Evolutionary conservation across 2,797 vertebrate species (phyloP), one percentile per base, ranked within the genome.

Genomic region (Oryzias sinensis): DNA sequence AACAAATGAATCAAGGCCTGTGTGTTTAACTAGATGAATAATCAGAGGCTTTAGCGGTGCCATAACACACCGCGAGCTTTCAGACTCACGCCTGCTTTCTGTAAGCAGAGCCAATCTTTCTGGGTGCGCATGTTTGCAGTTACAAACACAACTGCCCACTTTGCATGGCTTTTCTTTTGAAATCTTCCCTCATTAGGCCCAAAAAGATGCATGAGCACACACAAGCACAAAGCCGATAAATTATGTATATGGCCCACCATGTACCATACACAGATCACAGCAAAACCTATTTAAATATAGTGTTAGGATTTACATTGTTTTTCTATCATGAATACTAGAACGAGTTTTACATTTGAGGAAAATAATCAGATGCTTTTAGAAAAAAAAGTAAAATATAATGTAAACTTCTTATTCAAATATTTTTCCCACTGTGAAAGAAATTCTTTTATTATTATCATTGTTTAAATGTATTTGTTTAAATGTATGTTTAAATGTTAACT

Each of bases 181-280:
- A 33, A 33, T 33, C 33, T 33, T 9, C 46, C 8, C 14, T 13
- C 25, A 44, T 68, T 69, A 47, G 25, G 52, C 33, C 41, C 42
- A 33, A 18, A 24, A 33, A 18, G 4, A 16, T 15, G 20, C 9
- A 24, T 33, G 20, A 20, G 14, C 20, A 0, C 14, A 45, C 45
- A 41, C 48, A 15, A 4, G 55, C 56, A 58, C 58, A 29, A 52
- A 60, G 61, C 37, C n/a, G 44, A 11, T 3, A 9, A 33, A 33
- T 3, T 33, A 11, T 33, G 8, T 33, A 11, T 9, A 33, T 11
- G 33, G 33, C 33, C 9, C 33, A 33, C 33, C 33, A 9, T 33
- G 33, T 33, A 57, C 33, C 58, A 63, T 68, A 74, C 74, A 59
- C 70, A 56, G 71, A 77, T 75, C 37, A 68, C 56, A 59, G 43